Conservation (phyloP, 2,888 invertebrate species). For the Scaeva pyrastri region DNA sequence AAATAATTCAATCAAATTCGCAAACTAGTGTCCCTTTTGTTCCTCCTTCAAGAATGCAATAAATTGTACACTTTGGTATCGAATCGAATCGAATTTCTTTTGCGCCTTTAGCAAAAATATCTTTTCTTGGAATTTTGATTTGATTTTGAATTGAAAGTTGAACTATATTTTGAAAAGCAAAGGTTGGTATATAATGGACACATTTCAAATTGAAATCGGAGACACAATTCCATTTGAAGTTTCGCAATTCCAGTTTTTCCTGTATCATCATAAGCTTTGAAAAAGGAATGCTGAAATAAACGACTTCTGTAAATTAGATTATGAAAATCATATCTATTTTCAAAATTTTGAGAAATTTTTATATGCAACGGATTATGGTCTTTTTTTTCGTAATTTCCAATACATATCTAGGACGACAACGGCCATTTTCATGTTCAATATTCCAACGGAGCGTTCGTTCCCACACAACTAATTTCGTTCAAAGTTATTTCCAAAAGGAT, state of each 20-base stretch:
- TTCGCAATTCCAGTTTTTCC: background rate
- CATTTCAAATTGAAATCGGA: background rate
- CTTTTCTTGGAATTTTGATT: background rate
- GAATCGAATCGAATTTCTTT: background rate
- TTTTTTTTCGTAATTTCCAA: background rate
- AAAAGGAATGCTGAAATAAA: background rate
- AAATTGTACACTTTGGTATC: background rate
- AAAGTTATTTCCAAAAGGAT: constrained; percentile 27
- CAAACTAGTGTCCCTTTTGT: background rate
- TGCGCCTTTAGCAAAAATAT: background rate
- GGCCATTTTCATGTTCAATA: background rate
- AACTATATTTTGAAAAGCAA: too few species aligned
- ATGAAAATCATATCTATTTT: background rate
- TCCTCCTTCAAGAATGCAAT: background rate
- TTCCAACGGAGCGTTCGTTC: background rate
- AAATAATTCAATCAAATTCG: background rate
- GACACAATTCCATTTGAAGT: background rate
- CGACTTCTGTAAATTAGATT: constrained; percentile 6
- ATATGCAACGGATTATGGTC: background rate
- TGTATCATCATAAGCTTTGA: background rate
- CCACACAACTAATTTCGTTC: background rate
- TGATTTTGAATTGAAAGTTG: too few species aligned
- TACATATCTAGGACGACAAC: too few species aligned
- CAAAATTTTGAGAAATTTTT: background rate
- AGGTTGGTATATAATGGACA: too few species aligned